Evolutionary conservation across 2,797 vertebrate species (phyloP).

Genomic region (Characodon lateralis): DNA sequence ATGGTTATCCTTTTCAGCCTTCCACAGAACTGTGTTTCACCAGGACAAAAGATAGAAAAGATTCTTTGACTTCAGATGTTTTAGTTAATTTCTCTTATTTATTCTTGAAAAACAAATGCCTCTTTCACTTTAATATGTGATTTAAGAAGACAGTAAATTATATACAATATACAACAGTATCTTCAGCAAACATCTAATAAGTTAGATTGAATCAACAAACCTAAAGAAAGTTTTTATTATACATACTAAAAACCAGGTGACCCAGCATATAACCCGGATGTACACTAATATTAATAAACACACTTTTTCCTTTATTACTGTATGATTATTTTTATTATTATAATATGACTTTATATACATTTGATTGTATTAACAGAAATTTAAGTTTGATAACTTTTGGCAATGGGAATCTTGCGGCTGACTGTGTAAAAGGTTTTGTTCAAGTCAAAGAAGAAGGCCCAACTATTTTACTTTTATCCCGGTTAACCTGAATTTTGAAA

Average conservation of each 20-base stretch:
- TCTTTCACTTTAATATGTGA: neutral
- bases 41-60: constrained; percentile 27
- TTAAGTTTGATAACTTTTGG: neutral
- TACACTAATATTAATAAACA: neutral
- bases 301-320: neutral
- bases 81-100: constrained; percentile 7
- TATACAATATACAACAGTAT: neutral
- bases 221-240: neutral
- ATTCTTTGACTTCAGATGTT: constrained; percentile 52
- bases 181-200: neutral
- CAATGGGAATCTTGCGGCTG: neutral
- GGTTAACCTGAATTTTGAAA: neutral
- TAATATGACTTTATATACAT: neutral
- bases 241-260: neutral
- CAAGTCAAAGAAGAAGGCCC: neutral
- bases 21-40: constrained; percentile 13
- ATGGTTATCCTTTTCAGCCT: constrained; percentile 62
- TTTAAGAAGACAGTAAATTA: neutral
- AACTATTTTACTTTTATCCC: neutral
- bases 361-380: neutral
- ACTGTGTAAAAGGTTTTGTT: neutral
- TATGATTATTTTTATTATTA: neutral
- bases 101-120: constrained; percentile 21
- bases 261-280: neutral
- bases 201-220: neutral